These are phyloP conservation scores for Pteria penguin DNA, from an alignment of 2,888 invertebrate genomes.

Conservation along the genomic window DNA sequence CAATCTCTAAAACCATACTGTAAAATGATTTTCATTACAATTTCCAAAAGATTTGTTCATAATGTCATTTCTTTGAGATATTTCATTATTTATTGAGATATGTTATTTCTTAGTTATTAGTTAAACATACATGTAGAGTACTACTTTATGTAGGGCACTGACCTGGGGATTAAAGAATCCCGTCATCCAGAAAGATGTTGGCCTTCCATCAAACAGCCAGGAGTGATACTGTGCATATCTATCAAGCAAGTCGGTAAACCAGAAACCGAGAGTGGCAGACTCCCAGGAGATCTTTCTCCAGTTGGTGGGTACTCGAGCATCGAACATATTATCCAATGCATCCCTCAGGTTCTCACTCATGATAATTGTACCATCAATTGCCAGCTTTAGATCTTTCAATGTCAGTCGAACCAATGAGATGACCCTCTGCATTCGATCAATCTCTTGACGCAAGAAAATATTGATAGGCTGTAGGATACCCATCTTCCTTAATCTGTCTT, in stretches of 20 bases:
- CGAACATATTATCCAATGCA: constrained; percentile 97
- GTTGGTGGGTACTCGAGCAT: constrained; percentile 93
- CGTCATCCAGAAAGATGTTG: constrained; percentile 97
- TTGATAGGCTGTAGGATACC: constrained; percentile 96
- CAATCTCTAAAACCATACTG: no score
- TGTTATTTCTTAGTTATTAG: not conserved
- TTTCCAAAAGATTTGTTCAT: no score
- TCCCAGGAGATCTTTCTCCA: constrained; percentile 99
- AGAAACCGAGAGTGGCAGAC: constrained; percentile 98
- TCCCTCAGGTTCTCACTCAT: constrained; percentile 95
- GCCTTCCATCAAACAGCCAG: constrained; percentile 90
- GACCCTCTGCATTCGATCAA: constrained; percentile 91
- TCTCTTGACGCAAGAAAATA: constrained; percentile 90
- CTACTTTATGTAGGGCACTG: constrained; percentile 5
- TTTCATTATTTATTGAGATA: no score
- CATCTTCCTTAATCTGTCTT: constrained; percentile 93
- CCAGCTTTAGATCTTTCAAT: constrained; percentile 92
- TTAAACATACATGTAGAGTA: not conserved
- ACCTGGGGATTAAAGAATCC: constrained; percentile 99
- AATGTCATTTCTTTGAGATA: no score
- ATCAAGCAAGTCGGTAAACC: constrained; percentile 97
- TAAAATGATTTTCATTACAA: no score
- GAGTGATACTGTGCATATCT: constrained; percentile 92
- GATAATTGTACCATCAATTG: constrained; percentile 97
- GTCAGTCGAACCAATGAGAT: constrained; percentile 89